Evolutionary conservation across 2,888 invertebrate species (phyloP).

Genomic region (Lutraria lutraria): DNA sequence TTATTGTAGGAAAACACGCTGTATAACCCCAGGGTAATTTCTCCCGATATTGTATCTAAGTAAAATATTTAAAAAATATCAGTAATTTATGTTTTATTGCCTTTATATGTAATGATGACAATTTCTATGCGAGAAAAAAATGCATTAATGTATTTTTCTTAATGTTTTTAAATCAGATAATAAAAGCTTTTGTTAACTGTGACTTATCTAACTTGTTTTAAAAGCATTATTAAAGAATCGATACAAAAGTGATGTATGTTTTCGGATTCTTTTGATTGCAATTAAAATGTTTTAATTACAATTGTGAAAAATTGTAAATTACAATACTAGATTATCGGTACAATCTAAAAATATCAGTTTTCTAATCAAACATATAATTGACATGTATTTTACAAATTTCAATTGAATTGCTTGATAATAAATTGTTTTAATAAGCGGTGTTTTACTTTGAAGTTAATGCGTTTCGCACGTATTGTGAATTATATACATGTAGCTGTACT

Average conservation of each 20-base stretch:
- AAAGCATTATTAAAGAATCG: conserved; percentile 4
- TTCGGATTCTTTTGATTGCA: conserved; percentile 8
- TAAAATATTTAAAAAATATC: conserved; percentile 45
- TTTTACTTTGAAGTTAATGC: conserved; percentile 9
- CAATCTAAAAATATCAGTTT: background rate
- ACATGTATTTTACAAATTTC: conserved; percentile 15
- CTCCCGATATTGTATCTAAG: conserved; percentile 29
- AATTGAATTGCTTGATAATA: background rate
- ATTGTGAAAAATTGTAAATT: background rate
- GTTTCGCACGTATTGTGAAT: background rate
- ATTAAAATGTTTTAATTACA: conserved; percentile 20
- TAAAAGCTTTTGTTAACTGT: background rate
- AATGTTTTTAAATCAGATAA: conserved; percentile 12
- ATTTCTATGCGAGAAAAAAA: conserved; percentile 19
- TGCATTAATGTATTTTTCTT: background rate
- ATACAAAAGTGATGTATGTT: background rate
- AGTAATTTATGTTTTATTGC: conserved; percentile 54
- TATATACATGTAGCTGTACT: no score
- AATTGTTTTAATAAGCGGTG: conserved; percentile 17
- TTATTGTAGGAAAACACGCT: conserved; percentile 22
- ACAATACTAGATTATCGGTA: background rate
- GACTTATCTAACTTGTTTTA: conserved; percentile 6
- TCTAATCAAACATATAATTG: background rate
- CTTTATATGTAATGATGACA: conserved; percentile 63
- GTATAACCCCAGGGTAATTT: conserved; percentile 23